Percentiles rank a stretch among this genome's conserved stretches.
phyloP scores from a whole-genome alignment of 2,888 invertebrate genomes.

The Zygothrica quintamaculata region DNA sequence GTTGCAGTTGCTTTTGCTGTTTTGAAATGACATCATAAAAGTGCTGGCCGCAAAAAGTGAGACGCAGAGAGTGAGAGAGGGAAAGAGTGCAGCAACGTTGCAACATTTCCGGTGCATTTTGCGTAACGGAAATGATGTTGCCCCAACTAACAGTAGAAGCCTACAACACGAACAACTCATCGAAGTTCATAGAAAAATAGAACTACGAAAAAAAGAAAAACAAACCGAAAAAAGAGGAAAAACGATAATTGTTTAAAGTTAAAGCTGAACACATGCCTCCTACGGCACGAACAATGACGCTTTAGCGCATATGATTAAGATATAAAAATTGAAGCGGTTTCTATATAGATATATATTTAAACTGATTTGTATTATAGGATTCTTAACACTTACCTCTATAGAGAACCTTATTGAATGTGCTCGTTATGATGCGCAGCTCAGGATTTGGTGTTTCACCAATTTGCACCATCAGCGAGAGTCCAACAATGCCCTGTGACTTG shows the following conservation, averaged over 20 bases:
- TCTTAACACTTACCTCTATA: conserved; percentile 89
- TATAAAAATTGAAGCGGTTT: too few relatives aligned
- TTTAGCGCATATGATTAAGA: not conserved
- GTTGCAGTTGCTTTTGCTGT: conserved; percentile 37
- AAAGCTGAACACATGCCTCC: not conserved
- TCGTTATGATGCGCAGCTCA: conserved; percentile 93
- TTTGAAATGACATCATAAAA: conserved; percentile 72
- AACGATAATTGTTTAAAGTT: not conserved
- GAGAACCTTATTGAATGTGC: conserved; percentile 93
- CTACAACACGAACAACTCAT: conserved; percentile 19
- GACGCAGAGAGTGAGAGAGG: too few relatives aligned
- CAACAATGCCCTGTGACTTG: conserved; percentile 98
- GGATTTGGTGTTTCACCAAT: conserved; percentile 94
- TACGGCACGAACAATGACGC: conserved; percentile 2
- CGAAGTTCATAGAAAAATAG: conserved; percentile 15
- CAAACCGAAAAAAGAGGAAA: too few relatives aligned
- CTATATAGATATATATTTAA: not conserved
- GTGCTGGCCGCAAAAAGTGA: conserved; percentile 17
- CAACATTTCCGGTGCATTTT: conserved; percentile 75
- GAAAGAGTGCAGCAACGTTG: conserved; percentile 48
- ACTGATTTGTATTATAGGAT: too few relatives aligned
- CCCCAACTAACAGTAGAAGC: conserved; percentile 11
- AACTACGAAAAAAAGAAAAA: too few relatives aligned
- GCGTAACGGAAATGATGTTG: conserved; percentile 71
- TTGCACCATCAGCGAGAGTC: conserved; percentile 97